Evolutionary conservation across 1,140 invertebrate genomes (phyloP), one percentile per base, ranked within the genome.

Genomic region (Plectrocnemia conspersa): DNA sequence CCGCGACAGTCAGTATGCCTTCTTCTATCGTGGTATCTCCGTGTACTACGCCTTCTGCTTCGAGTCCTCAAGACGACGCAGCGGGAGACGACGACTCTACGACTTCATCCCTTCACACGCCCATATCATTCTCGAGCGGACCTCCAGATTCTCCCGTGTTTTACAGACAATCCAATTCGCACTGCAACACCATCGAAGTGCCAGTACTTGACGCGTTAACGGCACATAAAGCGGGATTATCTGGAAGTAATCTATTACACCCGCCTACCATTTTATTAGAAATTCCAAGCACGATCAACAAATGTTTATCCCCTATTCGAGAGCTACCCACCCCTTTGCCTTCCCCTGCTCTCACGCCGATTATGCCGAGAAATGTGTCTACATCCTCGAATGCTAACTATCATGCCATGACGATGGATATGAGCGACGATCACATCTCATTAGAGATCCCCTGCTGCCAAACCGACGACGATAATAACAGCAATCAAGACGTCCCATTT

Each of bases 221-320:
- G 56, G 78, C 79, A n/a, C 79, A 83, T 56, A 80, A 79, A 59
- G 73, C 72, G 5, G 65, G 71, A 10, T 65, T 69, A 16, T 69
- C 68, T 19, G 74, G 77, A 42, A 73, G 73, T 58, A 83, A 81
- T 62, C 68, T 80, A 2, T 69, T 81, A 19, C 80, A 82, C 68
- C 82, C 82, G 19, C 82, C 83, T 10, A 80, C 80, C 21, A 86
- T 86, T 55, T 73, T 85, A 10, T 72, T 87, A 23, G 85, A 88
- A 75, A 82, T 86, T 50, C 84, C 85, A 5, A 79, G 76, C 61
- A 73, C 74, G 64, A 83, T 83, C 27, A 83, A 81, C 61, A 83
- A 83, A 66, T 86, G 84, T 66, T 73, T 88, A 44, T 86, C 84
- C 23, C 83, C 85, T 0, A 86, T 87, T 52, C 72, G 83, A 47